A percentile compares a stretch with the other conserved stretches of the same genome.
These are phyloP conservation scores for Aplysina aerophoba DNA, from an alignment of 37 sponge, comb jelly and placozoan genomes.

Conservation along the genomic window DNA sequence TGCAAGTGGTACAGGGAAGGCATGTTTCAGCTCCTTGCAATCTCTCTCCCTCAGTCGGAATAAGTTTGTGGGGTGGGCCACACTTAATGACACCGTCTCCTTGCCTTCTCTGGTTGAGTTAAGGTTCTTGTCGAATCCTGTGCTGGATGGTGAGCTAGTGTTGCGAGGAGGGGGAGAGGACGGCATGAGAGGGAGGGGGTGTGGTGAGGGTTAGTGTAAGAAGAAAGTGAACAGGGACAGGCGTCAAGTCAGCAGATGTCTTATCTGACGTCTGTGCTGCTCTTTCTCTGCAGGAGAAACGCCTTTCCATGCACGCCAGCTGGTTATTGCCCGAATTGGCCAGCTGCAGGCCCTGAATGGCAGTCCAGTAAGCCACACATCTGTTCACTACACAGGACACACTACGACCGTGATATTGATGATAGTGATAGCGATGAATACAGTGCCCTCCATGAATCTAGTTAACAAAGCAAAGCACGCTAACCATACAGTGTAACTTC, in stretches of 20 bases:
- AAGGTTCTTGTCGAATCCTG: slow-evolving; percentile 72
- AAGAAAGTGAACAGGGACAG: too few species aligned
- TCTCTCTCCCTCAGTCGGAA: slow-evolving; percentile 57
- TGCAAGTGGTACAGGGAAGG: not conserved
- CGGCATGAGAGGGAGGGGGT: too few species aligned
- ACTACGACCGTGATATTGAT: too few species aligned
- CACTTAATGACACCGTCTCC: slow-evolving; percentile 49
- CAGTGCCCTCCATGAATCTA: too few species aligned
- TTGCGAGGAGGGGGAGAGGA: not conserved
- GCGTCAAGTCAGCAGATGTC: too few species aligned
- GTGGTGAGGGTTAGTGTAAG: too few species aligned
- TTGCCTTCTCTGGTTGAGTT: slow-evolving; percentile 66
- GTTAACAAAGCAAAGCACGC: too few species aligned
- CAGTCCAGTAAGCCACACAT: slow-evolving; percentile 56
- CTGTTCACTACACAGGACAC: too few species aligned
- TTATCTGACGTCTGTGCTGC: not conserved
- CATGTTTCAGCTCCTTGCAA: slow-evolving; percentile 42
- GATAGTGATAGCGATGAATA: too few species aligned
- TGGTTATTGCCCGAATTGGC: slow-evolving; percentile 66
- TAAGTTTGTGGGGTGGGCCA: slow-evolving; percentile 61
- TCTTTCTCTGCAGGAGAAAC: slow-evolving; percentile 33
- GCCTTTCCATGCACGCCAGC: slow-evolving; percentile 54
- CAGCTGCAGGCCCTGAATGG: slow-evolving; percentile 59
- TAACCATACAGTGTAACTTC: too few species aligned
- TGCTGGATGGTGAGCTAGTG: slow-evolving; percentile 45